A percentile compares a stretch with the other conserved stretches of the same genome.
Conservation (phyloP, 2,888 invertebrate genomes). For the Adelognathus sp. region DNA sequence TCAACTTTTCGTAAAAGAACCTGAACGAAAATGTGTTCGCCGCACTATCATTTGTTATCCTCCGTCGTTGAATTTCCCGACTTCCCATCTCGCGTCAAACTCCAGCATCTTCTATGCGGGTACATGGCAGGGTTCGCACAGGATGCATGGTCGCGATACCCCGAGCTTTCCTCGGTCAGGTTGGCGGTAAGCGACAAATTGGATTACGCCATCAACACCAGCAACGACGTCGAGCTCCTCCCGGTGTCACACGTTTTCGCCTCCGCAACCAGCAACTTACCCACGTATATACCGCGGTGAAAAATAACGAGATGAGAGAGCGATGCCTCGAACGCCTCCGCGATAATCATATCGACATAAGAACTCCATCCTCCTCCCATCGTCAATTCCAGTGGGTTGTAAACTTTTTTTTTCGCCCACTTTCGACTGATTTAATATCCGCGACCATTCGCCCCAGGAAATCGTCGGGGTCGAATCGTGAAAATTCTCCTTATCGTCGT, state of each 20-base stretch:
- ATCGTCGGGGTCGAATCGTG: slow-evolving; percentile 32
- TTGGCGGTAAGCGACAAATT: slow-evolving; percentile 68
- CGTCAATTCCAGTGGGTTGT: slow-evolving; percentile 32
- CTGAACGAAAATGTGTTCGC: no score
- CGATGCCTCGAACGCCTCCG: slow-evolving; percentile 39
- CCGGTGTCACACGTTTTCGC: slow-evolving; percentile 24
- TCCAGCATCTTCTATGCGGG: slow-evolving; percentile 21
- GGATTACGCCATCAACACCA: slow-evolving; percentile 71
- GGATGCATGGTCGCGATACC: slow-evolving; percentile 38
- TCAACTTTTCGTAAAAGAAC: no score
- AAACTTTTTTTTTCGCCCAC: neutral
- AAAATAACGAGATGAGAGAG: slow-evolving; percentile 54
- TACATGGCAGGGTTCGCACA: slow-evolving; percentile 17
- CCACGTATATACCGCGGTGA: neutral
- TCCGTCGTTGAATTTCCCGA: no score
- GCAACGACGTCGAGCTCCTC: slow-evolving; percentile 27
- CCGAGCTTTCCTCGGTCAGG: slow-evolving; percentile 56
- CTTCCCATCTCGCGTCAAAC: no score
- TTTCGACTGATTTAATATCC: slow-evolving; percentile 47
- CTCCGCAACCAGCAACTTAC: slow-evolving; percentile 25
- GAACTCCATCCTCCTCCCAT: slow-evolving; percentile 20
- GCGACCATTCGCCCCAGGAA: slow-evolving; percentile 34
- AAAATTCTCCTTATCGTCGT: slow-evolving; percentile 44
- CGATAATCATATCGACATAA: slow-evolving; percentile 33
- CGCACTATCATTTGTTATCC: no score